Base-by-base conservation (phyloP, 1,140 invertebrate species). In the Idris sp. region DNA sequence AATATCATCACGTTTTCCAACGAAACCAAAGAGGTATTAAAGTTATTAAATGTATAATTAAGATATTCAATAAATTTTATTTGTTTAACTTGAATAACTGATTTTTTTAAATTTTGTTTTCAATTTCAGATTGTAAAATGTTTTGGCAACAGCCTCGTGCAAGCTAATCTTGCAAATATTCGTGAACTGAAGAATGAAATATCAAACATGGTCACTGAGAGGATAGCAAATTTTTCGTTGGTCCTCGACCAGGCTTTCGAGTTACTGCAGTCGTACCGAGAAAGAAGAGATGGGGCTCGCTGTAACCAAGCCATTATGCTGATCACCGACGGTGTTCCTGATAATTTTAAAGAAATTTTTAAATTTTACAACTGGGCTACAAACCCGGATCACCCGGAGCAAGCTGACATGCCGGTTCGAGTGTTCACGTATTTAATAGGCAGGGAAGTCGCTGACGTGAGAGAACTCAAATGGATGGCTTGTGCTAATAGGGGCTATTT, bases 351-450 rank as follows among this genome's bases (percentile, higher is more conserved):
- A 79, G 93, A 96, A 76, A 92, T 98, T 36, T 99, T 99, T 84
- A 90, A 95, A 79, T 88, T 90, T 61, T 97, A 94, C 86, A 99
- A 98, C 85, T 95, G 92, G 92, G 88, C 89, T 22, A 89, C 91
- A 61, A 89, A 91, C 67, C 89, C 89, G 0, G 85, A 89, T 56
- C 92, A 91, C 72, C 92, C 95, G 67, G 94, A 98, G 11, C 90
- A 97, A 76, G 93, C 80, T 2, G 88, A 90, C 76, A 94, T 92
- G 85, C 92, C 95, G 64, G 95, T 98, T 7, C 90, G 98, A 75
- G 93, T 99, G 61, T 99, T 99, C 87, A 98, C 98, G 16, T 99
- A 98, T 90, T 89, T 99, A 62, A 96, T 99, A 86, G 97, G 97
- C 38, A 91, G 95, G 81, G 97, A 99, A 88, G 92, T 93, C 13